Percentiles rank a stretch among this genome's conserved stretches.
Evolutionary conservation across 2,797 vertebrate genomes (phyloP).

Genomic region (Stomatorhinus walkeri): DNA sequence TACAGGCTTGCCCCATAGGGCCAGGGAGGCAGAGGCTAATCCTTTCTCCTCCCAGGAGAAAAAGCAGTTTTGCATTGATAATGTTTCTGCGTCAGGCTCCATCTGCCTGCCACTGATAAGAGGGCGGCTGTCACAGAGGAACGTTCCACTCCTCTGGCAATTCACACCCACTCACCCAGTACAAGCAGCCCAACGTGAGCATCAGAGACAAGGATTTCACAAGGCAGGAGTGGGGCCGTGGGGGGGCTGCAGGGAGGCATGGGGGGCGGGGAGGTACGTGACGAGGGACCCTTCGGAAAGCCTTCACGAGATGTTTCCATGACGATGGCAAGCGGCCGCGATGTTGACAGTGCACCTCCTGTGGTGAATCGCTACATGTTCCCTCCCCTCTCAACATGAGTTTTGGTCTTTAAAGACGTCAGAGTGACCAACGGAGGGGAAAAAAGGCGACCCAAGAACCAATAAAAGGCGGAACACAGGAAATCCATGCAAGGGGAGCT

Average conservation of each 20-base stretch:
- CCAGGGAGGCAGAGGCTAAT: constrained; percentile 74
- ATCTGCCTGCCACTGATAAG: constrained; percentile 98
- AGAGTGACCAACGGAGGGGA: background rate
- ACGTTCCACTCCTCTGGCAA: constrained; percentile 89
- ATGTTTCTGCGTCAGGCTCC: constrained; percentile 78
- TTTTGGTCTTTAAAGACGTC: background rate
- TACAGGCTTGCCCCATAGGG: constrained; percentile 65
- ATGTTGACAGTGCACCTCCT: constrained; percentile 20
- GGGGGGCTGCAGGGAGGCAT: background rate
- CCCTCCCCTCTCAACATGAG: background rate
- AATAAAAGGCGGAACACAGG: constrained; percentile 19
- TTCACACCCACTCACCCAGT: constrained; percentile 84
- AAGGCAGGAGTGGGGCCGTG: constrained; percentile 38
- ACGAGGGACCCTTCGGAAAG: constrained; percentile 26
- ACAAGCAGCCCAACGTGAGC: constrained; percentile 78
- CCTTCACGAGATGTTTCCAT: constrained; percentile 37
- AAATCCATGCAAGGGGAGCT: constrained; percentile 33
- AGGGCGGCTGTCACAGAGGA: constrained; percentile 81
- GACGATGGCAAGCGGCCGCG: constrained; percentile 45
- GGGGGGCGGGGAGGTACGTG: background rate
- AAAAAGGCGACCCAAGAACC: constrained; percentile 13
- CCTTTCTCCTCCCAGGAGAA: constrained; percentile 61
- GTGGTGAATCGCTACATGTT: background rate
- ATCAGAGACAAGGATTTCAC: constrained; percentile 38
- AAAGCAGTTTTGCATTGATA: constrained; percentile 93